Evolutionary conservation across 2,113 vertebrate species (phyloP).

Genomic region (Melanerpes formicivorus): DNA sequence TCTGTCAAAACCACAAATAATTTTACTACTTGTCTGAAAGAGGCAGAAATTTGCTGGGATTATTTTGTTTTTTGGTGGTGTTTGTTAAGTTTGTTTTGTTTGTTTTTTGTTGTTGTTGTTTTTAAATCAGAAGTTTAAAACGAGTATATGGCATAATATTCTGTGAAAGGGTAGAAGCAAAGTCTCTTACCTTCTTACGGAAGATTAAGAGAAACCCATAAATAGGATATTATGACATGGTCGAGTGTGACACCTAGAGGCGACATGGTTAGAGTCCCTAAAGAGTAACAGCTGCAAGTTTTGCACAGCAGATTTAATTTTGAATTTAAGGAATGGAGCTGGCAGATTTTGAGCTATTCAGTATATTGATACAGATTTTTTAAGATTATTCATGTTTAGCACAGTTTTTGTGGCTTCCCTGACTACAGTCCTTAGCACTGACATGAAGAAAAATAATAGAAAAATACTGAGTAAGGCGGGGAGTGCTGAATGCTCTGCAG

Average conservation of each 20-base stretch:
- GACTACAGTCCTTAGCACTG: background rate
- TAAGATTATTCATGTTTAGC: background rate
- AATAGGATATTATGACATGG: background rate
- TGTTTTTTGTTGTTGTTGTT: background rate
- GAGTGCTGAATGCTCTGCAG: background rate
- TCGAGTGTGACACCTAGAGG: slow-evolving; percentile 82
- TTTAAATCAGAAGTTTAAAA: background rate
- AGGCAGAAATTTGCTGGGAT: background rate
- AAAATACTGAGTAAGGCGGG: background rate
- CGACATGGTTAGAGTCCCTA: background rate
- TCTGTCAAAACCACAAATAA: background rate
- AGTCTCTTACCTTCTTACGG: background rate
- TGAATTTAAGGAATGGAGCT: background rate
- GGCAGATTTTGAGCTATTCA: background rate
- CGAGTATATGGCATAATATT: background rate
- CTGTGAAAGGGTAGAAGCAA: background rate
- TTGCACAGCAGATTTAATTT: background rate
- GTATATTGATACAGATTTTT: background rate
- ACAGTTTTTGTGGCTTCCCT: background rate
- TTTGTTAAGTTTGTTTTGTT: too few relatives aligned
- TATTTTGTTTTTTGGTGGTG: too few relatives aligned
- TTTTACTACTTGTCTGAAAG: background rate
- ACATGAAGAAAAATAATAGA: background rate
- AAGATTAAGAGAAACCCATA: background rate
- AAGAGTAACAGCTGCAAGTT: background rate